Evolutionary conservation across 1,140 invertebrate genomes (phyloP), one percentile per base, ranked within the genome.

Genomic region (Lucilia sericata): DNA sequence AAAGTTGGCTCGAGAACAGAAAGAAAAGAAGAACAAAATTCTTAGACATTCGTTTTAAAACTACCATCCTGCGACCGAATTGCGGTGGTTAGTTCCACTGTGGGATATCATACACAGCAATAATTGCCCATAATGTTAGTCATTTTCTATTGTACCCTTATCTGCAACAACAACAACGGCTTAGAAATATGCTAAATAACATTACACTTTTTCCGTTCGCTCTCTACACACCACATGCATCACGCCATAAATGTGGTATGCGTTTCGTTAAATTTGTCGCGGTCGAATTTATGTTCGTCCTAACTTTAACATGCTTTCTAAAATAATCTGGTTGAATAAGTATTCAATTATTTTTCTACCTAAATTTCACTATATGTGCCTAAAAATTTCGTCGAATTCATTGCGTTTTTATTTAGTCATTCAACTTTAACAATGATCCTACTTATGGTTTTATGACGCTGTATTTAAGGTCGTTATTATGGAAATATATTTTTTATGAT

Each of bases 11-110:
- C 49, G 12, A 51, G 14, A 51, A 12, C 49, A 51, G 3, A 10
- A 55, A 13, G 51, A 12, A 14, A 55, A 55, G 42, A 42, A 3
- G 10, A 10, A 7, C 7, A 42, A 42, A 2, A 42, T 42, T 42
- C 7, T 42, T 42, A 5, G 5, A 49, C 76, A 49, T 80, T 21
- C 42, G 42, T 80, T 80, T 51, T 51, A 49, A 17, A 80, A 51
- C n/a, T 47, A 49, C 8, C 14, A 78, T 25, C 49, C 42, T 21
- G 76, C 76, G n/a, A 80, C 76, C 76, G 25, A 80, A 80, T 80
- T 19, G 42, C n/a, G 76, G 76, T 80, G 76, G 76, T 80, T 80
- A 80, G 76, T 80, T 80, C 76, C 76, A 80, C 76, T 49, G 47
- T 80, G 76, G 76, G 76, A 80, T 21, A 80, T 80, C 76, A 51